These are phyloP conservation scores for Agrotis puta DNA, from an alignment of 2,888 invertebrate species.

Conservation along the genomic window DNA sequence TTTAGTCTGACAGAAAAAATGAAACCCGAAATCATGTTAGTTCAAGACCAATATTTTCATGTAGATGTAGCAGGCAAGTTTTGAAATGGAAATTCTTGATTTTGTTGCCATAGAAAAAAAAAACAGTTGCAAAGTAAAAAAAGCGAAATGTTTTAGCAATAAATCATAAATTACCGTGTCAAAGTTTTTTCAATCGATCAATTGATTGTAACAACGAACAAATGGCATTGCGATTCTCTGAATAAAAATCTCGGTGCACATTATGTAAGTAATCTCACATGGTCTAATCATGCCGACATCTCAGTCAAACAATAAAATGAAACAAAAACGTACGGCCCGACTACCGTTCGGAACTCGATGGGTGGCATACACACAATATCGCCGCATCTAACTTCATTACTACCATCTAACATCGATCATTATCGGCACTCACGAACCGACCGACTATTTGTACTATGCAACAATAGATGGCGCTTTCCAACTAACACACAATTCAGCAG, in stretches of 20 bases:
- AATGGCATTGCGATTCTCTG: constrained; percentile 56
- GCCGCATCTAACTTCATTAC: constrained; percentile 86
- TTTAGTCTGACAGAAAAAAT: constrained; percentile 13
- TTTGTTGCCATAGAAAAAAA: not conserved
- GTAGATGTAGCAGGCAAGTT: not conserved
- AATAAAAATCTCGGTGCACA: constrained; percentile 43
- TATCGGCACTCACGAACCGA: constrained; percentile 85
- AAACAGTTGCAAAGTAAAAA: not conserved
- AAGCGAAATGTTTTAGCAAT: constrained; percentile 36
- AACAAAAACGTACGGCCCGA: constrained; percentile 76
- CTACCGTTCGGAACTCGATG: constrained; percentile 86
- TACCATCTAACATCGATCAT: constrained; percentile 84
- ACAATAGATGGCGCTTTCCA: constrained; percentile 89
- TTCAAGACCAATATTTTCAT: constrained; percentile 29
- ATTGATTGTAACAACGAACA: constrained; percentile 47
- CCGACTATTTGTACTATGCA: constrained; percentile 88
- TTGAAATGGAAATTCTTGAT: not conserved
- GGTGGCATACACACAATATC: constrained; percentile 82
- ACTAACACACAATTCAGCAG: constrained; percentile 86
- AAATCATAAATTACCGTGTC: constrained; percentile 54
- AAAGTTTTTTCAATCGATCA: constrained; percentile 49
- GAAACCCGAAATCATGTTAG: constrained; percentile 19
- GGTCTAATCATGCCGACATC: constrained; percentile 75
- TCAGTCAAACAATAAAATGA: constrained; percentile 77
- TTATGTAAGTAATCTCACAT: constrained; percentile 63